A percentile compares a stretch with the other conserved stretches of the same genome.
phyloP scores from a whole-genome alignment of 2,113 vertebrate genomes.

The Oxyura jamaicensis region DNA sequence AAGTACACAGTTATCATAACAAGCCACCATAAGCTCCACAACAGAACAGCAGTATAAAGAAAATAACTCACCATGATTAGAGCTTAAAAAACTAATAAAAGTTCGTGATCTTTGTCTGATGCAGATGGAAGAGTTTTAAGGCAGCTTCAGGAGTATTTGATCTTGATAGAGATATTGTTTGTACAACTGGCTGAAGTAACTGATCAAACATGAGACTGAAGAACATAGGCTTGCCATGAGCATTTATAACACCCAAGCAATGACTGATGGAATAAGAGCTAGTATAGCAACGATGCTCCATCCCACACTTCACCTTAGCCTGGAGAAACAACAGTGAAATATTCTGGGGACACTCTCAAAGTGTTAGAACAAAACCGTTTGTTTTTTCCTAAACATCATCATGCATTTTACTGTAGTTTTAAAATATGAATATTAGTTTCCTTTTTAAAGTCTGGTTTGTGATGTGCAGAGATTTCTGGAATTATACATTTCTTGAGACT shows the following conservation, averaged over 20 bases:
- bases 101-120: neutral
- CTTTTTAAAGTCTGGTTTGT: neutral
- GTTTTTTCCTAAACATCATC: neutral
- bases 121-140: neutral
- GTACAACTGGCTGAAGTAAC: neutral
- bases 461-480: neutral
- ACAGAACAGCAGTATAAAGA: neutral
- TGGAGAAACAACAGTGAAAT: neutral
- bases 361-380: neutral
- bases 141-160: neutral
- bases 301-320: neutral
- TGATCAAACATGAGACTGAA: neutral
- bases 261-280: neutral
- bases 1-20: neutral
- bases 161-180: neutral
- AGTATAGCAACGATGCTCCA: fast-evolving
- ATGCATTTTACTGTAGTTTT: neutral
- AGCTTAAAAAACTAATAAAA: conserved; percentile 7
- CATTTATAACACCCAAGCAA: neutral
- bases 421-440: neutral
- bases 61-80: neutral
- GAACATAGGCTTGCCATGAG: neutral
- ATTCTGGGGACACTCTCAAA: neutral
- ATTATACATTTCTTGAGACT: neutral
- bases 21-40: neutral